phyloP scores from a whole-genome alignment of 2,797 vertebrate species.

The Sebastes hubbsi region DNA sequence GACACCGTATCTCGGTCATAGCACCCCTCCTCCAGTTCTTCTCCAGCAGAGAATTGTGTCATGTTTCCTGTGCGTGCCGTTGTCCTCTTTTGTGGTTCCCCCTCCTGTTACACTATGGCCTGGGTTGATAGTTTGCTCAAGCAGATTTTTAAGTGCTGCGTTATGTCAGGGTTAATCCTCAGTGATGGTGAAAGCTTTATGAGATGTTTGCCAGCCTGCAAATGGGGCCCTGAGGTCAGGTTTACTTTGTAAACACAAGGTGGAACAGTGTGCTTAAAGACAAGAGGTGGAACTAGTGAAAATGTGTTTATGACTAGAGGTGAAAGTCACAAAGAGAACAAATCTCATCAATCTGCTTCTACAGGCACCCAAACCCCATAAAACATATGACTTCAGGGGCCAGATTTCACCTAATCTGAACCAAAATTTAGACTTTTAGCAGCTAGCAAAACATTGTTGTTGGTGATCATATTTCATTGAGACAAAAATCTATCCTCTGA shows the following conservation, averaged over 20 bases:
- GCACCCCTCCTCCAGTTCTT: slow-evolving; percentile 31
- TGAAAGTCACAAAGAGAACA: neutral
- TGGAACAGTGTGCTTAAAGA: neutral
- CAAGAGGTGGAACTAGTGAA: neutral
- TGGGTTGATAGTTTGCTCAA: neutral
- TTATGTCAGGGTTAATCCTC: neutral
- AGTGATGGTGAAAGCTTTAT: neutral
- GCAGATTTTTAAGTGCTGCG: neutral
- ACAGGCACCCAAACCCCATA: neutral
- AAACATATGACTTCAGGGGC: neutral
- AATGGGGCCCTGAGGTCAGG: slow-evolving; percentile 13
- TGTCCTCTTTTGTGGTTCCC: slow-evolving; percentile 49
- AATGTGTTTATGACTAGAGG: neutral
- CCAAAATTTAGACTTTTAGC: neutral
- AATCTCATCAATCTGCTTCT: neutral
- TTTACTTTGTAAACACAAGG: slow-evolving; percentile 55
- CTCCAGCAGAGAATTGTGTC: slow-evolving; percentile 47
- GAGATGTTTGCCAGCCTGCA: neutral
- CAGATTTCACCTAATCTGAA: neutral
- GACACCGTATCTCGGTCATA: slow-evolving; percentile 46
- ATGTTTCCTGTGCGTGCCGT: slow-evolving; percentile 52
- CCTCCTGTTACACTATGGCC: neutral
- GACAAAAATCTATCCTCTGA: neutral
- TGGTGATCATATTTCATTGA: neutral
- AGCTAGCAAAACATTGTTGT: neutral